Base-by-base conservation (phyloP, 2,888 invertebrate species). In the Agrochola circellaris region DNA sequence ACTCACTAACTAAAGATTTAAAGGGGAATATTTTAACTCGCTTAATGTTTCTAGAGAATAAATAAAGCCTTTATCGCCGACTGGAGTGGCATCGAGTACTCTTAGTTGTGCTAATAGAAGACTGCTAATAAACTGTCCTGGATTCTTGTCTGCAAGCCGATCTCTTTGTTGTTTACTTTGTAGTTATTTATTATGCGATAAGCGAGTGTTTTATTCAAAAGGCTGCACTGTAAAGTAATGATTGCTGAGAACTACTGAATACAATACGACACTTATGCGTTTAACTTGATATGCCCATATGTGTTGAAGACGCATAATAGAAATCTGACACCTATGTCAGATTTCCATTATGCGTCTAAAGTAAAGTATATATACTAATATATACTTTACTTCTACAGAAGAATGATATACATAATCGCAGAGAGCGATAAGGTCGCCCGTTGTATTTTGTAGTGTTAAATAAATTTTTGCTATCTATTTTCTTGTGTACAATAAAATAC, bases 1-100 rank as follows among this genome's bases (percentile, higher is more conserved):
- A 81, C 71, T 77, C 82, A 75, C 82, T 83, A 78, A 79, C 74
- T 76, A 83, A 79, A 81, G 82, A 88, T 86, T 82, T 82, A 84
- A 75, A 62, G 82, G 72, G 74, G 88, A 87, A 86, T 87, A 87
- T 86, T 86, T 86, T 79, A 86, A 82, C 84, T 79, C 79, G 76
- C 66, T 88, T 81, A 82, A 86, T 84, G 80, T 87, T 86, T 65
- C 70, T 75, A 79, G 79, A 58, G 84, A 75, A 86, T 88, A 84
- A 87, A 87, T 86, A 88, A 84, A 79, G 80, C 67, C 79, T 86
- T 86, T 87, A 84, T 88, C 75, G 87, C 70, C 70, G 73, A 30
- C 70, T 86, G 74, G 68, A 88, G 84, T 86, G 76, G 79, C 84
- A 86, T 87, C 84, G 84, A 87, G 84, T 64, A 77, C 84, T 79